Evolutionary conservation across 1,140 invertebrate genomes (phyloP).

Genomic region (Mesaphorura yosii): DNA sequence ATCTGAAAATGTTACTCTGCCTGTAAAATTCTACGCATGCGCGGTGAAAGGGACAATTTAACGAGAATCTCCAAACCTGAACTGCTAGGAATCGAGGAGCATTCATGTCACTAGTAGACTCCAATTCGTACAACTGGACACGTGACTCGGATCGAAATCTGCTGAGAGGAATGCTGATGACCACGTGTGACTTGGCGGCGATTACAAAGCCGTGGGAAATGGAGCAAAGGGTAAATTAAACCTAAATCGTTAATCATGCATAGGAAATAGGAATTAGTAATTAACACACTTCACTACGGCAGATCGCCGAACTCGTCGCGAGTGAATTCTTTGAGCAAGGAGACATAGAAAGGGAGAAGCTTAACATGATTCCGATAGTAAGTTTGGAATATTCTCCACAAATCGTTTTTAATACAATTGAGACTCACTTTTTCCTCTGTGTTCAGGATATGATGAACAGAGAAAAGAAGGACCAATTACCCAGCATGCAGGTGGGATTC

Average conservation of each 20-base stretch:
- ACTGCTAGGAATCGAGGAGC: slow-evolving; percentile 58
- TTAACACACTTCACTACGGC: slow-evolving; percentile 18
- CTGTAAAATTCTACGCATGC: neutral
- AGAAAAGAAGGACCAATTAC: slow-evolving; percentile 87
- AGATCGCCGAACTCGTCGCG: slow-evolving; percentile 77
- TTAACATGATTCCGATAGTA: slow-evolving; percentile 77
- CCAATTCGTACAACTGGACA: slow-evolving; percentile 51
- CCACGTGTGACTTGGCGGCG: slow-evolving; percentile 87
- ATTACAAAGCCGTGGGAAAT: slow-evolving; percentile 94
- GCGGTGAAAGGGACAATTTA: too few species aligned
- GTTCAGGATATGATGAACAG: slow-evolving; percentile 89
- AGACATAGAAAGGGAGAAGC: slow-evolving; percentile 73
- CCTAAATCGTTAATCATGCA: neutral
- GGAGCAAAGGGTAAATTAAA: slow-evolving; percentile 56
- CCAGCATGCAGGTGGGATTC: slow-evolving; percentile 91
- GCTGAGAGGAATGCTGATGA: slow-evolving; percentile 87
- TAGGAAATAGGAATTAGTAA: neutral
- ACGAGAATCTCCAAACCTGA: too few species aligned
- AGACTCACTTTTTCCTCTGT: neutral
- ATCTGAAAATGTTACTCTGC: slow-evolving; percentile 14
- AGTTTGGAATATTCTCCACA: slow-evolving; percentile 36
- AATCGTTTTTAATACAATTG: slow-evolving; percentile 1
- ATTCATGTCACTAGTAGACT: slow-evolving; percentile 61
- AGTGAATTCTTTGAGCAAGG: slow-evolving; percentile 94
- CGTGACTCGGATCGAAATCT: slow-evolving; percentile 63